Percentiles rank a stretch among this genome's conserved stretches.
phyloP scores from a whole-genome alignment of 2,113 vertebrate species.

The Pelobates fuscus region DNA sequence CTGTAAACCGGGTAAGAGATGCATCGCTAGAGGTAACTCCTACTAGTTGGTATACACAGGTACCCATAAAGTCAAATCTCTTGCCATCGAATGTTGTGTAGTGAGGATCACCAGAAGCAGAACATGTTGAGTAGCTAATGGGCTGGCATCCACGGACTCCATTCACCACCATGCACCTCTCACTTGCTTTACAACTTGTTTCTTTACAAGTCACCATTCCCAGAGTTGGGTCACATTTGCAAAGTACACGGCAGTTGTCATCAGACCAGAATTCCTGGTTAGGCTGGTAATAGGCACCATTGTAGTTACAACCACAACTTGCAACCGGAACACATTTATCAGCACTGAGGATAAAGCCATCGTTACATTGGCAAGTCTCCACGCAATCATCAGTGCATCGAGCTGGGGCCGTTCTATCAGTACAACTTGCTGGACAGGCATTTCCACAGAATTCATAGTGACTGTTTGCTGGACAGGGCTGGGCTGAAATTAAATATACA shows the following conservation, averaged over 20 bases:
- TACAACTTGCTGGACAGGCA: constrained; percentile 70
- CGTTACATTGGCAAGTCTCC: constrained; percentile 67
- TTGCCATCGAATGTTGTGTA: constrained; percentile 54
- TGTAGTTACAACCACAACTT: constrained; percentile 64
- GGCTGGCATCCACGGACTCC: constrained; percentile 37
- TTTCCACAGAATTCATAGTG: constrained; percentile 70
- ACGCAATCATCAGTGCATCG: constrained; percentile 64
- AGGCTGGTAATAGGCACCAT: constrained; percentile 56
- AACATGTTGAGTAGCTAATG: constrained; percentile 49
- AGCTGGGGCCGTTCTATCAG: constrained; percentile 53
- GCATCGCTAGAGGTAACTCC: constrained; percentile 50
- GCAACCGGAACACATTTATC: constrained; percentile 56
- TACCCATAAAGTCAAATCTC: constrained; percentile 52
- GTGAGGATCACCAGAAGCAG: constrained; percentile 48
- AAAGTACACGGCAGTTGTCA: constrained; percentile 50
- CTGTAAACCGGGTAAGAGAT: constrained; percentile 39
- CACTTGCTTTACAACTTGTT: constrained; percentile 27
- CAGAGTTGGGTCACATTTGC: constrained; percentile 51
- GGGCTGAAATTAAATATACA: background rate
- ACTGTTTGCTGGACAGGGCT: constrained; percentile 66
- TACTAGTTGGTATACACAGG: constrained; percentile 54
- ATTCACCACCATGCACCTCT: constrained; percentile 29
- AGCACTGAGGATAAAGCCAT: constrained; percentile 61
- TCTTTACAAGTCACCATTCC: constrained; percentile 35
- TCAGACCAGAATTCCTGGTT: constrained; percentile 59